Percentiles rank a stretch among this genome's conserved stretches.
phyloP scores from a whole-genome alignment of 2,888 invertebrate genomes.

The Scaptomyza flava region DNA sequence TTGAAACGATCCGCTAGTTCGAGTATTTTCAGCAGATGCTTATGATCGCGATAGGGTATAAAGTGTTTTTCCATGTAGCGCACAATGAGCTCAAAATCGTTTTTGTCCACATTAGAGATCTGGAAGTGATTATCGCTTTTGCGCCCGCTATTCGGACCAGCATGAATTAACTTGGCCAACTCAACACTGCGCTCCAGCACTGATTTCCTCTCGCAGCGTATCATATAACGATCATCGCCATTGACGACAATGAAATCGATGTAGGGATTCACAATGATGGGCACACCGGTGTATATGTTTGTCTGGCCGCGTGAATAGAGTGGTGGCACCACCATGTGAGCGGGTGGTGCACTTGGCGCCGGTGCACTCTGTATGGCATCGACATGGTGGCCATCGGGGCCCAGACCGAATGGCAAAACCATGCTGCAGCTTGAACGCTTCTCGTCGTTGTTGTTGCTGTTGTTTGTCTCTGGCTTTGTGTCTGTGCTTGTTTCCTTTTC shows the following conservation, averaged over 20 bases:
- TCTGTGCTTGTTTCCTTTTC: background rate
- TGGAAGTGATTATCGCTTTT: conserved; percentile 84
- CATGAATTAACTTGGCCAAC: conserved; percentile 83
- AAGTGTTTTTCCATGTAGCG: conserved; percentile 84
- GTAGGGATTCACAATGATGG: conserved; percentile 82
- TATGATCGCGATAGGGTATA: conserved; percentile 83
- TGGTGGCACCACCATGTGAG: conserved; percentile 63
- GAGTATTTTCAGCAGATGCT: conserved; percentile 83
- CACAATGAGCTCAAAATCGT: conserved; percentile 83
- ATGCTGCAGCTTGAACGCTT: conserved; percentile 49
- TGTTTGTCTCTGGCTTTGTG: background rate
- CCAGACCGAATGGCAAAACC: conserved; percentile 83
- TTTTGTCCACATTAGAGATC: conserved; percentile 83
- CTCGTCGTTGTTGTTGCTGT: conserved; percentile 9
- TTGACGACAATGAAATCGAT: conserved; percentile 84
- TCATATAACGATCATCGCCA: conserved; percentile 84
- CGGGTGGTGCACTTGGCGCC: conserved; percentile 82
- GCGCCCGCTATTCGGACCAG: conserved; percentile 83
- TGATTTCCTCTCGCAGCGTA: conserved; percentile 83
- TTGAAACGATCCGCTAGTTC: conserved; percentile 84
- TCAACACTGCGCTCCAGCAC: conserved; percentile 83
- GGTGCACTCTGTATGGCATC: conserved; percentile 73
- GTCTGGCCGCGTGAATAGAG: conserved; percentile 70
- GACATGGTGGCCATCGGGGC: conserved; percentile 81
- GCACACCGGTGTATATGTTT: conserved; percentile 79